These are phyloP conservation scores for Agapornis roseicollis DNA, from an alignment of 2,113 vertebrate species.

Conservation along the genomic window DNA sequence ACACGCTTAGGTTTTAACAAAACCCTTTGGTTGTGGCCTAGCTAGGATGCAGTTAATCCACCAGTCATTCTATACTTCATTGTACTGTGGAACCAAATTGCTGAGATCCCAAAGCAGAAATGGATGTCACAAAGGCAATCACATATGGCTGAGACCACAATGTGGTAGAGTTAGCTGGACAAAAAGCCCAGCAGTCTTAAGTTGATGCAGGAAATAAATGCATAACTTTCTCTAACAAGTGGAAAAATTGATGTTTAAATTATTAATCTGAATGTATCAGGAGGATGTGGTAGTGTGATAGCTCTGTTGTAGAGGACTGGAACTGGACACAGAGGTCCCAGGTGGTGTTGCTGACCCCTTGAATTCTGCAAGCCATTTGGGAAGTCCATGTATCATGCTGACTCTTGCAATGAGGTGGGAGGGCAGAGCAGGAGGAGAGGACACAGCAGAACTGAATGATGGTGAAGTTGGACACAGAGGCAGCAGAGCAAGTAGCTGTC, in stretches of 20 bases:
- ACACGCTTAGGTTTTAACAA: not conserved
- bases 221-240: not conserved
- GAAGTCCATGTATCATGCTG: conserved; percentile 25
- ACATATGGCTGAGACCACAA: not conserved
- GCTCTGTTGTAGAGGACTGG: not conserved
- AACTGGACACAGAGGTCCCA: conserved; percentile 38
- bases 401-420: conserved; percentile 44
- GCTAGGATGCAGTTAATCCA: not conserved
- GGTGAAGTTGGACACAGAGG: not conserved
- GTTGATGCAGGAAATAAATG: conserved; percentile 42
- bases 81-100: not conserved
- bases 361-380: not conserved
- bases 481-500: conserved; percentile 26
- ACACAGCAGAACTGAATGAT: not conserved
- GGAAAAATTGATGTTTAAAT: conserved; percentile 34
- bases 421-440: not conserved
- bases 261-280: conserved; percentile 33
- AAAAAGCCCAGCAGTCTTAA: conserved; percentile 5
- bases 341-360: conserved; percentile 36
- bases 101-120: conserved; percentile 2
- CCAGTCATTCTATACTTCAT: not conserved
- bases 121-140: conserved; percentile 29
- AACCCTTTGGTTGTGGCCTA: not conserved
- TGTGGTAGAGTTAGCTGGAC: not conserved
- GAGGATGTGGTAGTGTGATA: conserved; percentile 29